Evolutionary conservation across 1,140 invertebrate genomes (phyloP), one percentile per base, ranked within the genome.

Genomic region (Drosophila kepulauana): DNA sequence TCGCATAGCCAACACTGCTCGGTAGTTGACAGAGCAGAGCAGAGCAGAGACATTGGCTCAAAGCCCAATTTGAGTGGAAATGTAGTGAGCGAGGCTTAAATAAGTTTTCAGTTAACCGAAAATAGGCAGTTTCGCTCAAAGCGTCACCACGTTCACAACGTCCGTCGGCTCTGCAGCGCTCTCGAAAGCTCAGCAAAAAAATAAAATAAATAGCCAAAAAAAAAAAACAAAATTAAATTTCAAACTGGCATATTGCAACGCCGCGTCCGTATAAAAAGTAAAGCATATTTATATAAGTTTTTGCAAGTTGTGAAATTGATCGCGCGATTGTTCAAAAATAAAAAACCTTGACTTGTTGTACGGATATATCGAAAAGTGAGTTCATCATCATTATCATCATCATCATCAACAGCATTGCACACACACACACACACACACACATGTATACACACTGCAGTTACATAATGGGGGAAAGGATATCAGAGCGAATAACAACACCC

Each of bases 121-220:
- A 89, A 81, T 65, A 45, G 73, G 57, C 82, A 91, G 89, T 91
- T 91, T 79, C 85, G 81, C 89, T 82, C 77, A 88, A 86, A 82
- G 79, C 89, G 81, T 88, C 68, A 67, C 65, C 79, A 80, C 85
- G 82, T 86, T 85, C 78, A 91, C 89, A 91, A 75, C 88, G 78
- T 59, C 67, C 67, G 72, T 79, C 70, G 82, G 67, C 84, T 62
- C 56, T 61, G 65, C 20, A 61, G 58, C 43, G 58, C 43, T 54
- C 33, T 62, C 56, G 54, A 46, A 45, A 38, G 57, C 56, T 41
- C 66, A 13, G n/a, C n/a, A 28, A 35, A 25, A 15, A 16, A 13
- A 57, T 35, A 57, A 4, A 57, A 57, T 8, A 78, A 73, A 85
- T 61, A 69, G 46, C 38, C 48, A 61, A 61, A 33, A 62, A 62